Percentiles rank a stretch among this genome's conserved stretches.
phyloP scores from a whole-genome alignment of 2,113 vertebrate genomes.

The Chamaea fasciata region DNA sequence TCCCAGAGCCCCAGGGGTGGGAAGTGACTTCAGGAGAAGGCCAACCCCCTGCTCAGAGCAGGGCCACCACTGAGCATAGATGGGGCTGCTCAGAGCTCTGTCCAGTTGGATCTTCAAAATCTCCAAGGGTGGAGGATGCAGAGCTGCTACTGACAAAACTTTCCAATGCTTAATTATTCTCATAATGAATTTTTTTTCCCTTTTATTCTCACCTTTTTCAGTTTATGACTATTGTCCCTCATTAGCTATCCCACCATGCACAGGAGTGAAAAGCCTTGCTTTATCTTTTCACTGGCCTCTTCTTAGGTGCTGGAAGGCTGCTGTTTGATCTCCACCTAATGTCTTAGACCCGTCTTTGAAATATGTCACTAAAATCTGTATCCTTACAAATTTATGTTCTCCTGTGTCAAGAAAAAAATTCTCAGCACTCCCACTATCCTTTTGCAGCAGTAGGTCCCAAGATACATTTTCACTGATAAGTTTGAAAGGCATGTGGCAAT shows the following conservation, averaged over 20 bases:
- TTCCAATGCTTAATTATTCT: not conserved
- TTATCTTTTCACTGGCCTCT: not conserved
- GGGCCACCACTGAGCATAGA: not conserved
- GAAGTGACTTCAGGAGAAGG: not conserved
- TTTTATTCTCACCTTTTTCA: not conserved
- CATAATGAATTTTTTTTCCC: not conserved
- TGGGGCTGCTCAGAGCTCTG: not conserved
- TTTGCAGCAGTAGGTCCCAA: not conserved
- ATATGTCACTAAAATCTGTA: not conserved
- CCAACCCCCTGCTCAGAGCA: not conserved
- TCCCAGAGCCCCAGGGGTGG: not conserved
- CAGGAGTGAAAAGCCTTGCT: not conserved
- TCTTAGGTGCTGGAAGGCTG: not conserved
- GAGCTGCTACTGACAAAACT: not conserved
- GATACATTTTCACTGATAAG: not conserved
- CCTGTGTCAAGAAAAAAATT: not conserved
- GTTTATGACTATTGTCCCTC: not conserved
- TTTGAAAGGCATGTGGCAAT: not conserved
- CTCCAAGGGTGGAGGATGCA: not conserved
- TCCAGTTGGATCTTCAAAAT: not conserved
- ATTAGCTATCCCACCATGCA: not conserved
- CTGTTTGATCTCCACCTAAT: not conserved
- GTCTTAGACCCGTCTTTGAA: not conserved
- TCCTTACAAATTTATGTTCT: not conserved
- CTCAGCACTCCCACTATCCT: not conserved